phyloP scores from a whole-genome alignment of 2,113 vertebrate species.

The Gallinago undulata region DNA sequence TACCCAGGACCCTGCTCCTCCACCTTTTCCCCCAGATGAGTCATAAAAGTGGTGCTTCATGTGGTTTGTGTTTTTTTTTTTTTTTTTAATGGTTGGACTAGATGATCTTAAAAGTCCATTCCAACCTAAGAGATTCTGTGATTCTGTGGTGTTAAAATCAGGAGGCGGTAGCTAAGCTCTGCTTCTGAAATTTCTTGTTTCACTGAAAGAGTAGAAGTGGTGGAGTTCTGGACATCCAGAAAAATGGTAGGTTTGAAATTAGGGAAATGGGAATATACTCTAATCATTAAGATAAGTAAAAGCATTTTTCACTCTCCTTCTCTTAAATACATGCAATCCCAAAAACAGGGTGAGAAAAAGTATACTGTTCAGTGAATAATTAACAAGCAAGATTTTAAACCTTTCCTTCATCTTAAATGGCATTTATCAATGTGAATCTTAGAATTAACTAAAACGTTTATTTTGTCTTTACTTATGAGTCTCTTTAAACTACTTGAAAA shows the following conservation, averaged over 20 bases:
- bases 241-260: neutral
- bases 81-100: no score
- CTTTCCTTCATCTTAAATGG: neutral
- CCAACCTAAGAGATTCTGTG: no score
- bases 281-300: neutral
- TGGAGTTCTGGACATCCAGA: neutral
- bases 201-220: neutral
- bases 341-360: neutral
- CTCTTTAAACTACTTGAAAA: neutral
- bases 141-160: neutral
- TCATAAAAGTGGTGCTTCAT: neutral
- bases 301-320: neutral
- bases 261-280: neutral
- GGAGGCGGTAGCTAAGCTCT: neutral
- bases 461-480: neutral
- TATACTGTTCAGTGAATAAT: neutral
- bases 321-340: neutral
- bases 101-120: no score
- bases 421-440: neutral
- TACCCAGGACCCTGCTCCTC: neutral
- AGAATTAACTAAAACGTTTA: neutral
- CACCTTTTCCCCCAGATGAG: neutral
- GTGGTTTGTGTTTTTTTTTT: no score
- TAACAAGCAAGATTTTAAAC: neutral
- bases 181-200: neutral